phyloP scores from a whole-genome alignment of 1,140 invertebrate species.

The Globodera ellingtonae region DNA sequence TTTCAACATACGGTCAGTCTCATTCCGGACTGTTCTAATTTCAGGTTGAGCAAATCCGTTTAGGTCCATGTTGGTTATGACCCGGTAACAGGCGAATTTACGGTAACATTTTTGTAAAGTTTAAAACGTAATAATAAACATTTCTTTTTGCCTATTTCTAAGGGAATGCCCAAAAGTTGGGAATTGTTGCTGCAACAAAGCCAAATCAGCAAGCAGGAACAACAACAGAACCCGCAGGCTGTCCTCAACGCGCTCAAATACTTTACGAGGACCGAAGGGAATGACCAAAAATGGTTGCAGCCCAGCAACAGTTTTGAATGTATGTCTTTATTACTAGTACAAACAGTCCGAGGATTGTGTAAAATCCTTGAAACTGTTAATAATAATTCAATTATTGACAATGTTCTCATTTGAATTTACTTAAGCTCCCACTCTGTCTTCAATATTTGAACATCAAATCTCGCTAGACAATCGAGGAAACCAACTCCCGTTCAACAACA shows the following conservation, averaged over 20 bases:
- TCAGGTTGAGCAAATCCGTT: background rate
- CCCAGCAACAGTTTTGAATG: conserved; percentile 37
- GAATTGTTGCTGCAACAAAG: conserved; percentile 88
- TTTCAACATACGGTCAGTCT: conserved; percentile 86
- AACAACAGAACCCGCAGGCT: conserved; percentile 98
- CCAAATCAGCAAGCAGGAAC: conserved; percentile 97
- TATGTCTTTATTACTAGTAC: too few species aligned
- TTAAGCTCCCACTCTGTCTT: conserved; percentile 20
- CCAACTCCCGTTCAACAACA: background rate
- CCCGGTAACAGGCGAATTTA: conserved; percentile 95
- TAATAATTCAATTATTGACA: background rate
- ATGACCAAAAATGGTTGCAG: conserved; percentile 71
- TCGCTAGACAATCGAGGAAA: conserved; percentile 21
- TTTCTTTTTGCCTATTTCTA: conserved; percentile 36
- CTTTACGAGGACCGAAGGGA: conserved; percentile 87
- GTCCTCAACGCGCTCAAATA: conserved; percentile 97
- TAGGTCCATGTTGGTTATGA: conserved; percentile 73
- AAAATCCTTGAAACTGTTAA: too few species aligned
- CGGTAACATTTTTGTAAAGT: conserved; percentile 70
- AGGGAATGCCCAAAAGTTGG: conserved; percentile 98
- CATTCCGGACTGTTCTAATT: background rate
- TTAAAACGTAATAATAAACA: conserved; percentile 7
- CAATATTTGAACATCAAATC: conserved; percentile 29
- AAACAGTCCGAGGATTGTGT: background rate
- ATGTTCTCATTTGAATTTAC: background rate